These are phyloP conservation scores for Hexactinellida sp. DNA, from an alignment of 37 sponge, comb jelly and placozoan species.

Conservation along the genomic window DNA sequence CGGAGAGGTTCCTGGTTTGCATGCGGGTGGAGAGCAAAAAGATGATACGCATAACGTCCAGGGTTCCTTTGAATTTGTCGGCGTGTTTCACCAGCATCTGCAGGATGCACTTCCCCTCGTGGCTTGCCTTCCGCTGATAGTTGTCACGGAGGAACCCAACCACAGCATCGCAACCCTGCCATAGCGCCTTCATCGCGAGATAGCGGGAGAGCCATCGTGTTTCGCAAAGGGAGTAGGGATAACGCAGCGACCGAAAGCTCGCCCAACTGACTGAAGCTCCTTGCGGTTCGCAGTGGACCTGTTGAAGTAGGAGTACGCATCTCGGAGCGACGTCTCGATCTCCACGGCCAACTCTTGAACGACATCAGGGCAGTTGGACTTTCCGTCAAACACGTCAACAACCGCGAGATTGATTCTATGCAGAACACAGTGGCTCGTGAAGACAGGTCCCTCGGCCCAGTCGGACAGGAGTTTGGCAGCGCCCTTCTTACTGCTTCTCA, in stretches of 20 bases:
- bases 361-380: not conserved
- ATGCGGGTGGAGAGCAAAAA: not conserved
- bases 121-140: not conserved
- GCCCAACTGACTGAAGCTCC: not conserved
- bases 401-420: not conserved
- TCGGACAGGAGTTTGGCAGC: conserved; percentile 15
- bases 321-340: not conserved
- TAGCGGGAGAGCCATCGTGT: not conserved
- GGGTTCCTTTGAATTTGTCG: not conserved
- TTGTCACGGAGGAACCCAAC: not conserved
- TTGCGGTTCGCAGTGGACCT: not conserved
- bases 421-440: not conserved
- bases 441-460: not conserved
- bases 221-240: not conserved
- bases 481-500: not conserved
- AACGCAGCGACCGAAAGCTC: not conserved
- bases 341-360: not conserved
- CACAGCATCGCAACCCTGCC: not conserved
- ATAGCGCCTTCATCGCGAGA: not conserved
- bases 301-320: not conserved
- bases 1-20: not conserved
- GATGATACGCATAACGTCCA: not conserved
- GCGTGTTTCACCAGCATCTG: not conserved
- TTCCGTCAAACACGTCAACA: not conserved
- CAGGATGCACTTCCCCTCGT: not conserved